Evolutionary conservation across 2,888 invertebrate species (phyloP), one percentile per base, ranked within the genome.

Genomic region (Augiades crinisus): DNA sequence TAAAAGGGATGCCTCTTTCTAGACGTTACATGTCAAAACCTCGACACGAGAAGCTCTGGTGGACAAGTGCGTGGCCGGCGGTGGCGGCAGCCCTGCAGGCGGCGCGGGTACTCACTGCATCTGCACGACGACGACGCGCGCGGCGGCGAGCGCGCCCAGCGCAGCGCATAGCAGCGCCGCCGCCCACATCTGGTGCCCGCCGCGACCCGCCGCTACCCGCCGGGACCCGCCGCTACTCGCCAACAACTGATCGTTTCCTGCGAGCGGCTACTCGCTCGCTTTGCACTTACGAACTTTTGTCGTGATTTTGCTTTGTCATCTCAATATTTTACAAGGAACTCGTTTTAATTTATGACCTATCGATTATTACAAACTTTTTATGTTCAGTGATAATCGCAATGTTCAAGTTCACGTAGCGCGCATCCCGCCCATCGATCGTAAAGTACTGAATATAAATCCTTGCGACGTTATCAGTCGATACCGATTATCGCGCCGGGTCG

Each of bases 81-180:
- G n/a, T n/a, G n/a, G n/a, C 47, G 68, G 50, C 57, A 84, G 57
- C 63, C 87, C 87, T 59, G 5, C 19, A 5, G 19, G 19, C 3
- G 19, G 19, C n/a, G 19, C 19, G 19, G 19, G 8, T 2, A 67
- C 76, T 78, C 47, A 81, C 81, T 59, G 68, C 55, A 61, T 53
- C 57, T 68, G 68, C 30, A 74, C 54, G 21, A 82, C 77, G 34
- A 72, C 60, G 24, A 81, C 65, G 64, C 10, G 53, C 21, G 45
- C 30, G 14, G 22, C 14, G 1, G 44, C 24, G 34, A 5, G 10
- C 52, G 49, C 59, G 49, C 44, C 38, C 47, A 47, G 49, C 46
- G 38, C 19, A 51, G 51, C 46, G 54, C n/a, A n/a, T n/a, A 57
- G 46, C 52, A 36, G 19, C 24, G 43, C 37, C 19, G 3, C 19